Percentiles rank a stretch among this genome's conserved stretches.
Conservation (phyloP, 35 echinoderm and acorn worm genomes). For the Apostichopus californicus region DNA sequence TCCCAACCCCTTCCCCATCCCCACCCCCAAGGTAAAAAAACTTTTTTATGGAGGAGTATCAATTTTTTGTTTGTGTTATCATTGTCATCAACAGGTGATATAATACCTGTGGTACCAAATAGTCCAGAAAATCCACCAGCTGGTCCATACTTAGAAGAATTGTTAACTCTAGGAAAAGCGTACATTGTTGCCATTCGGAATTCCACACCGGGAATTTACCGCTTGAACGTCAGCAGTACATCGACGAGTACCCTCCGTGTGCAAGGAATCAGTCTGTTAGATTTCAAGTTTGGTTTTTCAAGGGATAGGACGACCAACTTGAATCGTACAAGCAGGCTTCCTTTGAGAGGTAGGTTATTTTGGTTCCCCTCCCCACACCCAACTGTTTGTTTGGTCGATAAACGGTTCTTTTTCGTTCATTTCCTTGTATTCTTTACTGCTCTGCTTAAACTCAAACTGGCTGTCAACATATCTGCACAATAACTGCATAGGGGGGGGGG, state of each 20-base stretch:
- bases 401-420: not conserved
- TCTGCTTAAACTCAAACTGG: no score
- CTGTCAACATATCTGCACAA: no score
- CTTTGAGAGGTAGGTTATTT: constrained; percentile 75
- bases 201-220: constrained; percentile 69
- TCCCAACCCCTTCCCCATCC: no score
- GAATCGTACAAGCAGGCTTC: constrained; percentile 66
- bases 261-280: constrained; percentile 78
- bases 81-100: constrained; percentile 1
- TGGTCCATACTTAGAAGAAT: constrained; percentile 67
- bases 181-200: constrained; percentile 84
- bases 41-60: no score
- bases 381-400: no score
- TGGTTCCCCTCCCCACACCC: not conserved
- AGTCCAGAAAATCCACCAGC: constrained; percentile 1
- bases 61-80: not conserved
- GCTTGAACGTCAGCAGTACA: constrained; percentile 60
- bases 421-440: not conserved
- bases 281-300: constrained; percentile 89
- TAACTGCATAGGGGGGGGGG: no score
- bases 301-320: constrained; percentile 50
- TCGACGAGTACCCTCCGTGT: constrained; percentile 71
- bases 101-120: constrained; percentile 38
- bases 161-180: constrained; percentile 77
- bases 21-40: no score